Evolutionary conservation across 2,888 invertebrate genomes (phyloP).

Genomic region (Lithosia quadra): DNA sequence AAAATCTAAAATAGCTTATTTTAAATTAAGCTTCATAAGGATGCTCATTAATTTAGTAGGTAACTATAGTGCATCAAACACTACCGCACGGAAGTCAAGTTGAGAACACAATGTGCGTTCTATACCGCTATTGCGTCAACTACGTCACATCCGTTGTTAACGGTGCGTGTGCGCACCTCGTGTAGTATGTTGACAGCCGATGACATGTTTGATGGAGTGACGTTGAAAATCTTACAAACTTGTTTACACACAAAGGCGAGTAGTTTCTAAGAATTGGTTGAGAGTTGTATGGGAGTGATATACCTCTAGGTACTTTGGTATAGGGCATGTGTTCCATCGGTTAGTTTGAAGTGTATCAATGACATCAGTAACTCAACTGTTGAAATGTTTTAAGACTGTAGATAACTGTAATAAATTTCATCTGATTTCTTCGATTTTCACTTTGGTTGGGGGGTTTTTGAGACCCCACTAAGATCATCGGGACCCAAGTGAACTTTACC

Average conservation of each 20-base stretch:
- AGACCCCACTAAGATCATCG: too few species aligned
- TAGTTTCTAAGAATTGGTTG: constrained; percentile 27
- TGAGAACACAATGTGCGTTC: constrained; percentile 57
- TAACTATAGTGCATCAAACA: constrained; percentile 34
- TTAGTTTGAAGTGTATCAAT: neutral
- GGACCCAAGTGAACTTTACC: too few species aligned
- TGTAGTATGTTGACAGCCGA: constrained; percentile 56
- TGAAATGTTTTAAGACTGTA: neutral
- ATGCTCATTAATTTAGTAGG: neutral
- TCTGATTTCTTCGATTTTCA: neutral
- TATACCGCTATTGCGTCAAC: constrained; percentile 56
- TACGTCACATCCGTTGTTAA: constrained; percentile 29
- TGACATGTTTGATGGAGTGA: constrained; percentile 43
- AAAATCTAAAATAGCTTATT: too few species aligned
- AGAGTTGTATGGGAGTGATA: constrained; percentile 16
- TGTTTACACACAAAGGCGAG: constrained; percentile 49
- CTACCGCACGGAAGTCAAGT: constrained; percentile 54
- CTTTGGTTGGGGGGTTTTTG: neutral
- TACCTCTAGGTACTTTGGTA: constrained; percentile 22
- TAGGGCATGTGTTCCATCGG: constrained; percentile 13
- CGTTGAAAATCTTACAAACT: constrained; percentile 36
- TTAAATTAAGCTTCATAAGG: neutral
- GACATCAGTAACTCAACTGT: constrained; percentile 6
- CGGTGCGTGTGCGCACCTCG: constrained; percentile 60
- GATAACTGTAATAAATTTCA: neutral